Base-by-base conservation (phyloP, 2,797 vertebrate species). In the Acanthis flammea region DNA sequence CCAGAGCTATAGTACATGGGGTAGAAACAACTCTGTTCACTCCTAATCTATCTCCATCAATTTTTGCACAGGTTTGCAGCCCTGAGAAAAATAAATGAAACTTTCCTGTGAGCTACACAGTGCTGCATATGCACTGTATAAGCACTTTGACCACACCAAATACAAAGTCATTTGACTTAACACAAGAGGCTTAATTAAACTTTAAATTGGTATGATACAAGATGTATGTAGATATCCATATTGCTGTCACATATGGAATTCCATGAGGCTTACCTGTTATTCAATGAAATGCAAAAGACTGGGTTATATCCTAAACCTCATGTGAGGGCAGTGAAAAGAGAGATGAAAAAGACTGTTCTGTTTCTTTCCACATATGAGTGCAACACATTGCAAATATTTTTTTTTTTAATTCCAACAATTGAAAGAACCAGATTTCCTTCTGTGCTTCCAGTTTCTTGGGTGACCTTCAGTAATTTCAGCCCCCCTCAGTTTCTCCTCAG, bases 21-120 rank as follows among this genome's bases (percentile, higher is more conserved):
- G 24, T 39, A 65, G 12, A 8, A 81, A 44, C 7, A 65, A 16
- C 6, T 30, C 27, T 27, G 3, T 50, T 78, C 47, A 19, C 4
- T 86, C 19, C 23, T 62, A 51, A n/a, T 48, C 31, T 22, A 4
- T 18, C 15, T 50, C 50, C n/a, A 54, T 5, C 50, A 78, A 28
- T 2, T 57, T 72, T 65, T 42, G 10, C 3, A 4, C 11, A 11
- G 3, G 4, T 4, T 58, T 51, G 10, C 1, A 53, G 13, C 9
- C 19, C 27, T 37, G 22, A 81, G 45, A n/a, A 91, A 84, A 77
- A 47, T 3, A 77, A 8, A 12, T 23, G 2, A n/a, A 16, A 17
- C 3, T 71, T 55, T 55, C 27, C 37, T 37, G 18, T 54, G 14
- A 86, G 37, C 5, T 88, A 35, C 1, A 1, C 2, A n/a, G 14